Evolutionary conservation across 2,113 vertebrate species (phyloP).

Genomic region (Neolamprologus cancellatus): DNA sequence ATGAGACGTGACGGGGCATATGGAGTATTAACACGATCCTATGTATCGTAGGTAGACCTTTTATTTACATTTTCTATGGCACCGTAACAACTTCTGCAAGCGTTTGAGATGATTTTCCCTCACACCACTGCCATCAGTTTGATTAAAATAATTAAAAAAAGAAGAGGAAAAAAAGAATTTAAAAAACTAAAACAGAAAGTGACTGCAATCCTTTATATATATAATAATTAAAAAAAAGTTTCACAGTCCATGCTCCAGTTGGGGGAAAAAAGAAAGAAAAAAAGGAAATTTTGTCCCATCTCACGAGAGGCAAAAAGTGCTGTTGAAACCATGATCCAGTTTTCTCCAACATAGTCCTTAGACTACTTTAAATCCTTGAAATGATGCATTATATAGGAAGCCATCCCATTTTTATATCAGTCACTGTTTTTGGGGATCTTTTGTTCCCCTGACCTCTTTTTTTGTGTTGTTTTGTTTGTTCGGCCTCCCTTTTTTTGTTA

Average conservation of each 20-base stretch:
- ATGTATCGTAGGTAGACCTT: neutral
- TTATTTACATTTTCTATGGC: conserved; percentile 50
- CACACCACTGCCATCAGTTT: neutral
- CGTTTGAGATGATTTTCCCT: neutral
- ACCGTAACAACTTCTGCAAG: neutral
- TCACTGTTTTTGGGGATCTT: conserved; percentile 6
- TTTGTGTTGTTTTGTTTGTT: neutral
- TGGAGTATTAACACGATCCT: conserved; percentile 4
- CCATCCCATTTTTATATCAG: neutral
- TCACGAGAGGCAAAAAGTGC: neutral
- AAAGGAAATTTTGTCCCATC: conserved; percentile 12
- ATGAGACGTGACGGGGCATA: neutral
- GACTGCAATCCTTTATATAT: neutral
- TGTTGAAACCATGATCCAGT: conserved; percentile 57
- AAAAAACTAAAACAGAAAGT: neutral
- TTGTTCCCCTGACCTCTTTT: conserved; percentile 31
- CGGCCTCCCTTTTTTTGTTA: conserved; percentile 31
- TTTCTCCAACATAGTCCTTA: conserved; percentile 15
- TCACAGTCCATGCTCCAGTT: conserved; percentile 44
- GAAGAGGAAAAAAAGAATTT: neutral
- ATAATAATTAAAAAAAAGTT: neutral
- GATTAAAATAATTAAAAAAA: neutral
- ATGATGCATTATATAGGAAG: conserved; percentile 26
- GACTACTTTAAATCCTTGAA: conserved; percentile 25
- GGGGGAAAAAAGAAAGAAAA: neutral